Base-by-base conservation (phyloP, 2,888 invertebrate species). In the Labia minor region DNA sequence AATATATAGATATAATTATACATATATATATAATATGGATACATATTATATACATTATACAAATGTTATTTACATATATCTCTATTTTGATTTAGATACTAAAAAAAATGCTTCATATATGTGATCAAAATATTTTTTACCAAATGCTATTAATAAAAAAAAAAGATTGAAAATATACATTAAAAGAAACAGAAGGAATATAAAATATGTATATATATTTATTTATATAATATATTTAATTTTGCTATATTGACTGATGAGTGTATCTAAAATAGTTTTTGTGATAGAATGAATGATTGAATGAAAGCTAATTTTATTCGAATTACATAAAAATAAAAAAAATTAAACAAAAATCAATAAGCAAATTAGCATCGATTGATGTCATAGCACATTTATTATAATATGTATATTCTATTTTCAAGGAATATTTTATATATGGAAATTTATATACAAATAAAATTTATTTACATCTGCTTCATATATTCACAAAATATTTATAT, bases 401-500 rank as follows among this genome's bases (percentile, higher is more conserved):
- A 33, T n/a, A n/a, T n/a, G n/a, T 49, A 49, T 49, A 10, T 10
- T 49, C 49, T 49, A 49, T 49, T 49, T 49, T 49, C 49, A 49
- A 49, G 49, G 49, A 49, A 49, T 33, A 49, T 49, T 49, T 49
- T 49, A 49, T 49, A 49, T 49, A 49, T 49, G 49, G 49, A 49
- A 49, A 49, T 49, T 49, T 49, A 49, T 49, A 49, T 49, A 49
- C 49, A 49, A 49, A 49, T 49, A 4, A 49, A 49, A 49, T 49
- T 49, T 49, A 49, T 49, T 49, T 49, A 49, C 49, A 49, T 49
- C 49, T 49, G 49, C 49, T 49, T 49, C 49, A 14, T 49, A n/a
- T n/a, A 49, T 49, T 49, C 49, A 49, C 49, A 49, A 16, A 49
- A 49, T 49, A 49, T 49, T 49, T 49, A 49, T 49, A 49, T 49